Evolutionary conservation across 1,140 invertebrate genomes (phyloP).

Genomic region (Drosophila nigrodunni): DNA sequence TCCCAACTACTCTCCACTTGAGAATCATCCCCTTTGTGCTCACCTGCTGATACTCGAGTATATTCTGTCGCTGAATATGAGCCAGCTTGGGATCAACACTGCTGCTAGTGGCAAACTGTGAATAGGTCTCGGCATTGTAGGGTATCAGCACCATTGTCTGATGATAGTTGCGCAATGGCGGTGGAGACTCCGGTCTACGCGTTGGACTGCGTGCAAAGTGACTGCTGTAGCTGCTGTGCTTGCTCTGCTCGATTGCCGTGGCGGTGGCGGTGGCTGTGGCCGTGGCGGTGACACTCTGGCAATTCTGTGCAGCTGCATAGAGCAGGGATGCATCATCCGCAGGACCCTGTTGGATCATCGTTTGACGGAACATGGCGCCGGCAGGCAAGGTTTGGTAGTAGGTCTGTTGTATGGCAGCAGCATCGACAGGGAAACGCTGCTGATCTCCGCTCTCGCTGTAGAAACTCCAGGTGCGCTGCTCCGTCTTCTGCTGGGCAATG

Average conservation of each 20-base stretch:
- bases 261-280: slow-evolving; percentile 61
- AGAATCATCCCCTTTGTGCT: background rate
- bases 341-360: slow-evolving; percentile 74
- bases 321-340: slow-evolving; percentile 70
- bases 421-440: slow-evolving; percentile 76
- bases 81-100: slow-evolving; percentile 77
- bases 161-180: slow-evolving; percentile 88
- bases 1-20: background rate
- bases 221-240: slow-evolving; percentile 78
- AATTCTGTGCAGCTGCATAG: slow-evolving; percentile 81
- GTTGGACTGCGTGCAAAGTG: slow-evolving; percentile 84
- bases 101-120: slow-evolving; percentile 80
- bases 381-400: slow-evolving; percentile 85
- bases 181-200: slow-evolving; percentile 88
- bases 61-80: slow-evolving; percentile 79
- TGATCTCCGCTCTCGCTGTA: slow-evolving; percentile 76
- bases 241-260: slow-evolving; percentile 77
- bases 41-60: slow-evolving; percentile 84
- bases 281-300: slow-evolving; percentile 71
- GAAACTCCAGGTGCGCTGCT: slow-evolving; percentile 81
- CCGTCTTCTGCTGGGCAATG: slow-evolving; percentile 79
- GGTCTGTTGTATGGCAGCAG: slow-evolving; percentile 80
- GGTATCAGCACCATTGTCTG: slow-evolving; percentile 91
- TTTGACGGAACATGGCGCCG: slow-evolving; percentile 82
- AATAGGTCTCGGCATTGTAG: slow-evolving; percentile 86